Evolutionary conservation across 1,140 invertebrate genomes (phyloP).

Genomic region (Drosophila ambigua): DNA sequence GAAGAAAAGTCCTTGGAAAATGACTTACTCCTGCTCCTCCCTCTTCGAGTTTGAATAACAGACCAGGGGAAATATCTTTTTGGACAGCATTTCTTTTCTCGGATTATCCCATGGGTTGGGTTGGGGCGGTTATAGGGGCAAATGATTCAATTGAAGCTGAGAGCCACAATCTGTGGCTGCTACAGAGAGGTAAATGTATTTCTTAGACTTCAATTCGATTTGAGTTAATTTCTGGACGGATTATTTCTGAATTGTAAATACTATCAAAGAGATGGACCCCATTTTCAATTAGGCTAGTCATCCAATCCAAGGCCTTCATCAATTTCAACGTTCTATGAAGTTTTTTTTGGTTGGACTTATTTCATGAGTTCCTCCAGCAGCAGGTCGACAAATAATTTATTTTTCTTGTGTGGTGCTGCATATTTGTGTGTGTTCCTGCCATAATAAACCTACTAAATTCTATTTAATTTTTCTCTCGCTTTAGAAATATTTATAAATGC

Average conservation of each 20-base stretch:
- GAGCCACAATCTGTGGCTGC: slow-evolving; percentile 19
- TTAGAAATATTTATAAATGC: slow-evolving; percentile 46
- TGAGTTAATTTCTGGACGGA: slow-evolving; percentile 4
- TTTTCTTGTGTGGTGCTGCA: slow-evolving; percentile 8
- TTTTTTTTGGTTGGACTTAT: slow-evolving; percentile 30
- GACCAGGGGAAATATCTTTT: slow-evolving; percentile 59
- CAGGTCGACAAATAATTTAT: slow-evolving; percentile 26
- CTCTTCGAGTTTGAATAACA: slow-evolving; percentile 73
- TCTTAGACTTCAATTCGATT: slow-evolving; percentile 29
- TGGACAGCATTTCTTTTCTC: slow-evolving; percentile 33
- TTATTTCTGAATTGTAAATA: too few relatives aligned
- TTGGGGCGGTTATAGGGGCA: not conserved
- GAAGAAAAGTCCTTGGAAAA: slow-evolving; percentile 66
- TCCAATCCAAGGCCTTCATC: slow-evolving; percentile 17
- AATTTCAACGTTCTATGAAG: slow-evolving; percentile 29
- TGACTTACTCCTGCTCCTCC: slow-evolving; percentile 49
- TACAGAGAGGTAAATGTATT: not conserved
- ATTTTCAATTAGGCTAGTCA: too few relatives aligned
- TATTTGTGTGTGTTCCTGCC: slow-evolving; percentile 40
- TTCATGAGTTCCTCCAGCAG: slow-evolving; percentile 4
- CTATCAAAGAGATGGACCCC: slow-evolving; percentile 4
- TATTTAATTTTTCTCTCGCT: slow-evolving; percentile 51
- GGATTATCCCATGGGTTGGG: slow-evolving; percentile 27
- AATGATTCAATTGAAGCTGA: slow-evolving; percentile 4
- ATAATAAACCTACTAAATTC: slow-evolving; percentile 60